Percentiles rank a stretch among this genome's conserved stretches.
Evolutionary conservation across 2,888 invertebrate species (phyloP).

Genomic region (Strigamia crassipes): DNA sequence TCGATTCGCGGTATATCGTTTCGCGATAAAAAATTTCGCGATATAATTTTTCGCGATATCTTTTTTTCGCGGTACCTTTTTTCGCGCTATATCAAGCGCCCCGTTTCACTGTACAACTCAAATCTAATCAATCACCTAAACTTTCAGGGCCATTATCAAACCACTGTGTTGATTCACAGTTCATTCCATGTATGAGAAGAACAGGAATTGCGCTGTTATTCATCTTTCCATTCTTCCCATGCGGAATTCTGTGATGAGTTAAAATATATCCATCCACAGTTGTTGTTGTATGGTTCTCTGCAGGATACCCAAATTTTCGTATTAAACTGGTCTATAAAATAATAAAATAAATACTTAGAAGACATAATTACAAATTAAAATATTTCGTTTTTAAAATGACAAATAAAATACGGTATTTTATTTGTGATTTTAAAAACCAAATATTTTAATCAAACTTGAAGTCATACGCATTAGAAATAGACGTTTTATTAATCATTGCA

Average conservation of each 20-base stretch:
- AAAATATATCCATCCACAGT: neutral
- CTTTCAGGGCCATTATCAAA: constrained; percentile 11
- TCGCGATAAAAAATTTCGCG: too few relatives aligned
- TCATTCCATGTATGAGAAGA: constrained; percentile 13
- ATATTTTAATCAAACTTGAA: too few relatives aligned
- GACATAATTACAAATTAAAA: neutral
- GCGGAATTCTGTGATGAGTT: neutral
- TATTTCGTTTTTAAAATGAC: too few relatives aligned
- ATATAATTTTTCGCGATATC: too few relatives aligned
- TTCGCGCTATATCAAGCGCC: too few relatives aligned
- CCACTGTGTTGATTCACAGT: constrained; percentile 4
- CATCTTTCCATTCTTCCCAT: neutral
- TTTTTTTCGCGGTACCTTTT: too few relatives aligned
- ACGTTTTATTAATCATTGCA: too few relatives aligned
- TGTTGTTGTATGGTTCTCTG: neutral
- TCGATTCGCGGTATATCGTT: too few relatives aligned
- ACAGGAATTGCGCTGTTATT: neutral
- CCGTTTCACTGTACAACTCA: neutral
- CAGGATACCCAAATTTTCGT: neutral
- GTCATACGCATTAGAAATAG: too few relatives aligned
- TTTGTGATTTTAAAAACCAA: too few relatives aligned
- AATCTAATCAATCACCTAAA: neutral
- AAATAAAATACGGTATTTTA: too few relatives aligned
- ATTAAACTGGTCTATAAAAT: neutral
- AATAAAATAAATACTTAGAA: neutral